phyloP scores from a whole-genome alignment of 2,888 invertebrate species.

The Mactromeris polynyma region DNA sequence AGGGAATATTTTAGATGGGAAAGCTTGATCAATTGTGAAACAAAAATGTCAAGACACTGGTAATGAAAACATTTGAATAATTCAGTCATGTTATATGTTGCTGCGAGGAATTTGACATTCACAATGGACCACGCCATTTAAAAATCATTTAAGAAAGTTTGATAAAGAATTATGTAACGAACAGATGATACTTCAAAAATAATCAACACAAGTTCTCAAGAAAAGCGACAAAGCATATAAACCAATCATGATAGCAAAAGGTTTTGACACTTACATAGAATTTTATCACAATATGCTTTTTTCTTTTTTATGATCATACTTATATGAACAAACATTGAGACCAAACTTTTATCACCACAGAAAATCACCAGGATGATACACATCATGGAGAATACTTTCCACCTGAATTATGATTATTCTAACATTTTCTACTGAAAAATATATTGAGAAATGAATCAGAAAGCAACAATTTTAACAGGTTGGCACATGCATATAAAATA shows the following conservation, averaged over 20 bases:
- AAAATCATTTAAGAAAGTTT: too few relatives aligned
- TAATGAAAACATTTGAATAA: too few relatives aligned
- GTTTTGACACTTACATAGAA: not conserved
- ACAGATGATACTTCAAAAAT: too few relatives aligned
- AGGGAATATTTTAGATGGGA: too few relatives aligned
- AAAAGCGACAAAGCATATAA: too few relatives aligned
- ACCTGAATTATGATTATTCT: not conserved
- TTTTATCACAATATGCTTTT: conserved; percentile 10
- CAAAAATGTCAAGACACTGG: too few relatives aligned
- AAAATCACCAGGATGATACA: not conserved
- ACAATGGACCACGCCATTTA: too few relatives aligned
- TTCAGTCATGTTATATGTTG: too few relatives aligned
- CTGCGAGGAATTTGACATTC: too few relatives aligned
- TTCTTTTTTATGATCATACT: not conserved
- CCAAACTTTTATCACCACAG: not conserved
- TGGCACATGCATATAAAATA: not conserved
- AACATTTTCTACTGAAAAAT: not conserved
- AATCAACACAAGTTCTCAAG: too few relatives aligned
- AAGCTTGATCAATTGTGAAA: too few relatives aligned
- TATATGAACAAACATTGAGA: not conserved
- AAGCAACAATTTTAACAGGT: not conserved
- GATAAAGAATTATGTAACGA: too few relatives aligned
- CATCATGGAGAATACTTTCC: not conserved
- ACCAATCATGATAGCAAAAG: not conserved
- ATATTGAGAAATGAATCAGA: not conserved